Base-by-base conservation (phyloP, 2,797 vertebrate species). In the Helostoma temminkii region DNA sequence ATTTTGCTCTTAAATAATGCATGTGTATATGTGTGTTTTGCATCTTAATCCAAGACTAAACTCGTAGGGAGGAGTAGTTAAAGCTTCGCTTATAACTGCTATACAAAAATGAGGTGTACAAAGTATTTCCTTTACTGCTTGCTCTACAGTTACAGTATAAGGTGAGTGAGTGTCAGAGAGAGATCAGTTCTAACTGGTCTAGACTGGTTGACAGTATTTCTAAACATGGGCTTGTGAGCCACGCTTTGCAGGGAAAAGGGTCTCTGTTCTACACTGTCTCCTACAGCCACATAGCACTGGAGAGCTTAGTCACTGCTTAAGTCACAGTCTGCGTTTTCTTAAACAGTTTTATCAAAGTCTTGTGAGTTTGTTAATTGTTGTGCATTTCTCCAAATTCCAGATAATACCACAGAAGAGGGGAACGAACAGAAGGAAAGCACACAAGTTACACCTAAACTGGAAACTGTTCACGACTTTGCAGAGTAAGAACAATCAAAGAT, bases 401-500 rank as follows among this genome's bases (percentile, higher is more conserved):
- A 67, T 55, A 95, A 95, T 15, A 8, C 30, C 18, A 93, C 94
- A 21, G 47, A 58, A 37, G 89, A 72, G 22, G 53, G 46, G 39
- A 76, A 71, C 25, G 69, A 82, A 50, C 88, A 87, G 5, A 81
- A 79, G 69, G 71, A 30, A 18, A 79, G 57, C 56, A 4, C 57
- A 36, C 87, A 91, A 3, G 74, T 66, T 42, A 14, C 47, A 3
- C 52, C 53, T 14, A 66, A 67, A 36, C 66, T 83, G 21, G 73
- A 91, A 55, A 77, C 76, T 11, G 48, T 68, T 15, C 68, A 32
- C 1, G 50, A 66, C 41, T 49, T 79, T 14, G 45, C 73, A 80
- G 75, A 32, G 94, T 95, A 88, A 91, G 94, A 84, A 55, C 36
- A 45, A 16, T 67, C 18, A 69, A 19, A 70, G 26, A 46, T 28